These are phyloP conservation scores for Thaumatotibia leucotreta DNA, from an alignment of 1,140 invertebrate genomes.

Conservation along the genomic window DNA sequence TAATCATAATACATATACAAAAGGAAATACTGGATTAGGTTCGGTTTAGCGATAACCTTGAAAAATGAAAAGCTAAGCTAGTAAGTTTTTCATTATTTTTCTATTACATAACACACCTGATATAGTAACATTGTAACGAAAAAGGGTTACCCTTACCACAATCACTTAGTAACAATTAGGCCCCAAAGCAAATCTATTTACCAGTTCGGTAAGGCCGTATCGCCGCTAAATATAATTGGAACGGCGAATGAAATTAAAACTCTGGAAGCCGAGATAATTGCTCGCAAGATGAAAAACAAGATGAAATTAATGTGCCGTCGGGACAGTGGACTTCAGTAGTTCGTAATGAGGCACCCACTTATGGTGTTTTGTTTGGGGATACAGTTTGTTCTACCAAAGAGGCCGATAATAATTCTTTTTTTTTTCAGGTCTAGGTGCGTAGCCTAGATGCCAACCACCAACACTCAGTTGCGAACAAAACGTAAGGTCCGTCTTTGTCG, in stretches of 20 bases:
- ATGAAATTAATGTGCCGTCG: constrained; percentile 62
- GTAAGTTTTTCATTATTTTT: too few relatives aligned
- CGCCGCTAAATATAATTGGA: constrained; percentile 40
- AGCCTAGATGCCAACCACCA: too few relatives aligned
- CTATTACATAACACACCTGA: background rate
- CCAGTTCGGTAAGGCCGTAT: constrained; percentile 2
- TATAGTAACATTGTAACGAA: background rate
- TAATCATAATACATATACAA: too few relatives aligned
- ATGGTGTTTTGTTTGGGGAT: constrained; percentile 42
- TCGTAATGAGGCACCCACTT: constrained; percentile 56
- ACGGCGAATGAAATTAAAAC: constrained; percentile 48
- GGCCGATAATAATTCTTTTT: too few relatives aligned
- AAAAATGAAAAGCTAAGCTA: too few relatives aligned
- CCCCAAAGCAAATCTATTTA: background rate
- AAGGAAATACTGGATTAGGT: too few relatives aligned
- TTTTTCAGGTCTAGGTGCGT: too few relatives aligned
- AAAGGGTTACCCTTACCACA: background rate
- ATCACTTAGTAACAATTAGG: background rate
- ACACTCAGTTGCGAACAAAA: too few relatives aligned
- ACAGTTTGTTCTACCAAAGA: constrained; percentile 3
- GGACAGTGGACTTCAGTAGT: constrained; percentile 57
- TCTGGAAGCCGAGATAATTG: constrained; percentile 46
- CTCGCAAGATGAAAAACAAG: constrained; percentile 56
- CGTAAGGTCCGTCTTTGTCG: too few relatives aligned
- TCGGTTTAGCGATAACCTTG: too few relatives aligned